These are phyloP conservation scores for Tetropium fuscum DNA, from an alignment of 2,888 invertebrate genomes.

Conservation along the genomic window DNA sequence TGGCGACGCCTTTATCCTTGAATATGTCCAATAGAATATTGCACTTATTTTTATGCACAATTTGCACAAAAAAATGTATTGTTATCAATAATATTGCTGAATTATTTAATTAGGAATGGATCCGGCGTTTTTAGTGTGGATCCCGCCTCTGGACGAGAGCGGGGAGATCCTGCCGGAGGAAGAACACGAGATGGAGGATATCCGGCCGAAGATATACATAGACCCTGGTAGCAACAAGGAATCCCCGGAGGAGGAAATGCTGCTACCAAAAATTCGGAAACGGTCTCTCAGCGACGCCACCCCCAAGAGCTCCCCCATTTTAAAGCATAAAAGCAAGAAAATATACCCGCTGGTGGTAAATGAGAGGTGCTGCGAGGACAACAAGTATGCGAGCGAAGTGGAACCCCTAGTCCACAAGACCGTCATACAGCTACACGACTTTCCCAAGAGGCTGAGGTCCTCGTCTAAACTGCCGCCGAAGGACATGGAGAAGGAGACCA, in stretches of 20 bases:
- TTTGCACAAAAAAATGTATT: neutral
- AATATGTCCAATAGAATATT: no score
- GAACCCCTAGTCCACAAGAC: constrained; percentile 50
- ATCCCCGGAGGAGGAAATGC: constrained; percentile 72
- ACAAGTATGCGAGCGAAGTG: constrained; percentile 42
- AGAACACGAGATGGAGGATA: constrained; percentile 66
- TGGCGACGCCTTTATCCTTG: no score
- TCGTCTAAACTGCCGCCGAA: constrained; percentile 39
- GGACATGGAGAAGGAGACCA: constrained; percentile 73
- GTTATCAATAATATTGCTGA: neutral
- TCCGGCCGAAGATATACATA: constrained; percentile 60
- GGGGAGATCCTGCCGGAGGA: constrained; percentile 75
- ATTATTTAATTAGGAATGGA: constrained; percentile 76
- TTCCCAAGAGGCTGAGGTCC: constrained; percentile 46
- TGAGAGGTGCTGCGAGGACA: constrained; percentile 30
- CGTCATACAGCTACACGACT: constrained; percentile 58
- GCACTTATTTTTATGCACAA: no score
- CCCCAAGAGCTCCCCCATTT: constrained; percentile 47
- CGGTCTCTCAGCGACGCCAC: constrained; percentile 45
- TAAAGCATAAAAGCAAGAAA: constrained; percentile 48
- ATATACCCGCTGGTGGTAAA: constrained; percentile 50
- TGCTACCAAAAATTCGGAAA: constrained; percentile 62
- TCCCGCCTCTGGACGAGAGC: constrained; percentile 80
- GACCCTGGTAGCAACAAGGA: constrained; percentile 77
- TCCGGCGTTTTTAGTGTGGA: constrained; percentile 89